Conservation (phyloP, 2,113 vertebrate species). For the Salminus brasiliensis region DNA sequence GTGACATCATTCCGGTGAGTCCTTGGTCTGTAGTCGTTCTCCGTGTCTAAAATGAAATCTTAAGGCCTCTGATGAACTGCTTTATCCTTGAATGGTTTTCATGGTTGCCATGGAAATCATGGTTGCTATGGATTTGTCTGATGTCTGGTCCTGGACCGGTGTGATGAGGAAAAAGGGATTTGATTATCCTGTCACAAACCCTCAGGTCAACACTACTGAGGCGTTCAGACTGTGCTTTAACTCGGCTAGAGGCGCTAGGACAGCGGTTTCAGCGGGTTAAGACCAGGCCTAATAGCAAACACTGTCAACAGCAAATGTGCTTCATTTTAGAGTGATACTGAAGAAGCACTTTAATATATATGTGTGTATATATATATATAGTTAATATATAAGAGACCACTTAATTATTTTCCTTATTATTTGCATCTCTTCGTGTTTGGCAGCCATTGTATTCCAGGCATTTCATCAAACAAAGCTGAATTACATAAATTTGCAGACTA, state of each 20-base stretch:
- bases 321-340: neutral
- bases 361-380: too few relatives aligned
- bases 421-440: too few relatives aligned
- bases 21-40: too few relatives aligned
- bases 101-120: slow-evolving; percentile 52
- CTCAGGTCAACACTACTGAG: neutral
- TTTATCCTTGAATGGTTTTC: slow-evolving; percentile 24
- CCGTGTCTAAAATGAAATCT: neutral
- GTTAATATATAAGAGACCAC: too few relatives aligned
- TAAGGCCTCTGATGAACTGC: neutral
- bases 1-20: neutral
- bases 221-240: neutral
- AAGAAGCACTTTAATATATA: too few relatives aligned
- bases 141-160: neutral
- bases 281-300: neutral
- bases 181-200: slow-evolving; percentile 18
- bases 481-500: too few relatives aligned
- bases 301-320: too few relatives aligned
- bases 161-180: neutral
- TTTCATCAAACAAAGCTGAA: too few relatives aligned
- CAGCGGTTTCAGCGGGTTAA: neutral
- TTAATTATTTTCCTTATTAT: too few relatives aligned
- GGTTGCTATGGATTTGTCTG: slow-evolving; percentile 57
- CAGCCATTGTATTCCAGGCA: too few relatives aligned
- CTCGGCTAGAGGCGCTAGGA: neutral